Evolutionary conservation across 2,888 invertebrate species (phyloP).

Genomic region (Tethea ocularis): DNA sequence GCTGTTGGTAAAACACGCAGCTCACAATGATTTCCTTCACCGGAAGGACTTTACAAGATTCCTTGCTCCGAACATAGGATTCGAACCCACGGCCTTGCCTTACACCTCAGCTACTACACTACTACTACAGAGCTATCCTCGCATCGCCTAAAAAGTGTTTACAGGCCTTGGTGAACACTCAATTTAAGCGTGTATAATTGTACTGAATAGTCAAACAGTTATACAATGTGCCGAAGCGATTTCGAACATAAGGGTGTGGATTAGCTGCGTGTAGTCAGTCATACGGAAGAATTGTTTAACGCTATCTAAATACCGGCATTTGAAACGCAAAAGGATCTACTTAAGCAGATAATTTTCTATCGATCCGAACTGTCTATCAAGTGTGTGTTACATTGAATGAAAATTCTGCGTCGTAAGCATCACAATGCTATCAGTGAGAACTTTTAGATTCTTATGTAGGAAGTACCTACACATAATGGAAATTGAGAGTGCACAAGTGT

Average conservation of each 20-base stretch:
- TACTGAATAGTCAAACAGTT: conserved; percentile 72
- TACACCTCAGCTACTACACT: not conserved
- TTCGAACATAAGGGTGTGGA: conserved; percentile 60
- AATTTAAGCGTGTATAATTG: conserved; percentile 69
- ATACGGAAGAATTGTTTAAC: conserved; percentile 83
- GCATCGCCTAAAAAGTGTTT: conserved; percentile 9
- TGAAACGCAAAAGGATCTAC: conserved; percentile 67
- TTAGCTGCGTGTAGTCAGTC: conserved; percentile 70
- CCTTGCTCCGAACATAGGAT: no score
- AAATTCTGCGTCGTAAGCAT: conserved; percentile 42
- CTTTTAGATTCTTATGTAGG: conserved; percentile 24
- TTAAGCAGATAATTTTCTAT: conserved; percentile 81
- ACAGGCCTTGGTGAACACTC: conserved; percentile 40
- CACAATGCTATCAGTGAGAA: conserved; percentile 50
- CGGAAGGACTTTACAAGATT: no score
- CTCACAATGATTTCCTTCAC: no score
- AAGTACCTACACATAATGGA: no score
- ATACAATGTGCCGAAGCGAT: conserved; percentile 53
- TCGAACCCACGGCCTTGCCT: no score
- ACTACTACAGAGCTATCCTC: not conserved
- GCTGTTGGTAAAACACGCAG: no score
- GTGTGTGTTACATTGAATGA: conserved; percentile 57
- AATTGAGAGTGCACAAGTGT: no score
- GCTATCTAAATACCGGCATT: conserved; percentile 79
- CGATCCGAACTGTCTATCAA: conserved; percentile 73